Evolutionary conservation across 2,888 invertebrate genomes (phyloP).

Genomic region (Protonemura montana): DNA sequence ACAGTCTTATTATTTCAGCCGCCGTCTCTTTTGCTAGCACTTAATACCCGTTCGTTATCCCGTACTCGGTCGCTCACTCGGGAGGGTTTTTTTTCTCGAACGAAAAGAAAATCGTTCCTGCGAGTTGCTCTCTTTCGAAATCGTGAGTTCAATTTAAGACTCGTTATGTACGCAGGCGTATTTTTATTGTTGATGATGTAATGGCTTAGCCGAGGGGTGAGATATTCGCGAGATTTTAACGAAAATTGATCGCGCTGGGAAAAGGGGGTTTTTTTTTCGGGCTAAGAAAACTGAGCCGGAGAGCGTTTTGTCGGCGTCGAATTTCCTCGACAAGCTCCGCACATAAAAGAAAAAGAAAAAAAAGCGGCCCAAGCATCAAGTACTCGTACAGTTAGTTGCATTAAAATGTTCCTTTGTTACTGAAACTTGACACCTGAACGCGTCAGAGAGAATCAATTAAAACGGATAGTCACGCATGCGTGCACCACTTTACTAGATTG

Average conservation of each 20-base stretch:
- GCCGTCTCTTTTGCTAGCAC: not conserved
- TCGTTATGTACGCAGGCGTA: not conserved
- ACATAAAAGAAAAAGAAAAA: too few relatives aligned
- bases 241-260: not conserved
- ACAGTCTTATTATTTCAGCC: not conserved
- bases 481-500: not conserved
- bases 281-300: not conserved
- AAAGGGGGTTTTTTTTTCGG: not conserved
- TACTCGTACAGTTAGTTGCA: too few relatives aligned
- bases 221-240: not conserved
- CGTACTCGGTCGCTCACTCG: too few relatives aligned
- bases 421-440: not conserved
- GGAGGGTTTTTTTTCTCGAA: not conserved
- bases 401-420: not conserved
- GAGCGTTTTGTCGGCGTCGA: not conserved
- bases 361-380: too few relatives aligned
- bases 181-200: not conserved
- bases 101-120: not conserved
- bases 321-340: too few relatives aligned
- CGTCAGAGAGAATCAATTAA: not conserved
- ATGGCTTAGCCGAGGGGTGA: not conserved
- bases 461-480: not conserved
- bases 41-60: too few relatives aligned
- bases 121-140: not conserved
- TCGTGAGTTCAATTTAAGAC: not conserved